Evolutionary conservation across 2,797 vertebrate species (phyloP), one percentile per base, ranked within the genome.

Genomic region (Phalanger gymnotis): DNA sequence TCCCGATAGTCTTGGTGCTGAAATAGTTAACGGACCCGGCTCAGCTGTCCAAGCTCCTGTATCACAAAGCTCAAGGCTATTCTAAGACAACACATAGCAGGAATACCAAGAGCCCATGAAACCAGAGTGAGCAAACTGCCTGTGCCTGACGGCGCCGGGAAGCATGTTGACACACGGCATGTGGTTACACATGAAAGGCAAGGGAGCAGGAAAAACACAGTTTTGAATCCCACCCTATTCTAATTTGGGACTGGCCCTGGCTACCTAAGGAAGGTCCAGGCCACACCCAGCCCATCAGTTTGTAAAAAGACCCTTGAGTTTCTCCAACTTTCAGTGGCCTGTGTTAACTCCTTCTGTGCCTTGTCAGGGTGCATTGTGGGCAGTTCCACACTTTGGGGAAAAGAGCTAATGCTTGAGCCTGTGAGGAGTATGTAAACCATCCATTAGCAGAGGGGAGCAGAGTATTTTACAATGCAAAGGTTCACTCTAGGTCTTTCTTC

Each of bases 181-280:
- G 98, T 96, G 98, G 98, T 98, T 57, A 53, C 66, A 98, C 98
- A 98, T 97, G 98, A 98, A 98, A 98, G 98, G 93, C 94, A 56
- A 92, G 90, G 90, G 96, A 58, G 92, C 93, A 97, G 97, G 96
- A 95, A 95, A 95, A 96, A 95, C 90, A 53, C 1, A 92, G 95
- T 91, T 97, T 89, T 97, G 93, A 97, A 92, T 2, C 96, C 97
- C 96, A 96, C 96, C 94, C 13, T 90, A 96, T 97, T 95, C 98
- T 97, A 96, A 96, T 93, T 96, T 95, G 6, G 54, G n/a, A 94
- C 94, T 90, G 9, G 96, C 96, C 96, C 58, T 89, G 96, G 97
- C 96, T 97, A 98, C 97, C 98, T 97, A 95, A 53, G 95, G 16
- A 0, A 90, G 96, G 51, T 92, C 0, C 9, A 92, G 3, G 31